Evolutionary conservation across 2,797 vertebrate species (phyloP), one percentile per base, ranked within the genome.

Genomic region (Pteropus rufus): DNA sequence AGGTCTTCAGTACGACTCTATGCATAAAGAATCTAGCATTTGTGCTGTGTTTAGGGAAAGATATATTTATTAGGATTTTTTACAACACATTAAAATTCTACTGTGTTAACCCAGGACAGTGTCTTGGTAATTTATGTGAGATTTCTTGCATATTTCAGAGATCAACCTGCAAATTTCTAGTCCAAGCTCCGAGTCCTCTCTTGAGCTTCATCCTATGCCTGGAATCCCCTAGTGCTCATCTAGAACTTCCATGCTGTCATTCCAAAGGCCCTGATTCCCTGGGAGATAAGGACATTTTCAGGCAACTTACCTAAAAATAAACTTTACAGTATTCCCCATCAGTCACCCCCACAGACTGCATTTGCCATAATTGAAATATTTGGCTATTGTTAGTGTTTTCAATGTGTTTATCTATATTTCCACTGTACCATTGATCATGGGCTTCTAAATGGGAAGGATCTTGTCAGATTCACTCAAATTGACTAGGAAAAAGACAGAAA

Each of bases 1-100:
- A 97, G 97, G 67, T 34, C 90, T 89, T 34, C 52, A 11, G 29
- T 39, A 34, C 56, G 54, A 56, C 23, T 80, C 19, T 10, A 41
- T 3, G 2, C 14, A 34, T 87, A 52, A 96, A 94, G 54, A 21
- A 92, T 95, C 96, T 96, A 91, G 81, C 44, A 83, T 94, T 93
- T 97, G 90, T 96, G 96, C 95, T 92, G 90, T 97, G 83, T 62
- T 73, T 93, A 67, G 93, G 92, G 93, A 23, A 94, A 86, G 60
- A 69, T 83, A 86, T 79, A 93, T 93, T 95, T 69, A 95, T 89
- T 86, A 93, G 96, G 83, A 93, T 89, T 96, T 80, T 91, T 91
- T 60, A 69, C 10, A 67, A 84, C 8, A 70, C 0, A 2, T 65
- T 36, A 58, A 72, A 44, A 41, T 36, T 73, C 72, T 83, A 46